Conservation (phyloP, 2,797 vertebrate genomes). For the Pelobates cultripes region DNA sequence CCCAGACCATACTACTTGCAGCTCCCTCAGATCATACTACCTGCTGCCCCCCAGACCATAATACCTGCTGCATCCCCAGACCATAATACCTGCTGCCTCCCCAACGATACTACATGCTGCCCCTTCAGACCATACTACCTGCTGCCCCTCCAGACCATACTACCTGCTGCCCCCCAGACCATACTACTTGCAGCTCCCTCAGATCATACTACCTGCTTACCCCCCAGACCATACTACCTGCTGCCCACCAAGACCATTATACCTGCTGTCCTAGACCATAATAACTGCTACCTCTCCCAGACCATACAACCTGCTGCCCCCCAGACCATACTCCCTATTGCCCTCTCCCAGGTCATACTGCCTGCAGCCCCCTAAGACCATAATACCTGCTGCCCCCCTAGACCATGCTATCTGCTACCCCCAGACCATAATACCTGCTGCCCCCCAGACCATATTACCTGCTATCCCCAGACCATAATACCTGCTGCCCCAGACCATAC, state of each 20-base stretch:
- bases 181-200: background rate
- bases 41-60: background rate
- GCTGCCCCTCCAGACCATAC: background rate
- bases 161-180: background rate
- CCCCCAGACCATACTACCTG: background rate
- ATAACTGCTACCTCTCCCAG: background rate
- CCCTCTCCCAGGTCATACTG: background rate
- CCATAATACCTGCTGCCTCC: background rate
- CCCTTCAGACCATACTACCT: background rate
- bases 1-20: background rate
- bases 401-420: background rate
- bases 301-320: background rate
- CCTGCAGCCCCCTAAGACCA: background rate
- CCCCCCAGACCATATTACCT: background rate
- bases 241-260: no score
- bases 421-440: background rate
- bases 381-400: background rate
- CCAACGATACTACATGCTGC: background rate
- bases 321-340: no score
- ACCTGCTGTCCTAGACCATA: background rate
- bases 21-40: background rate
- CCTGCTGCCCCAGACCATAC: background rate
- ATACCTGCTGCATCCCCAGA: background rate
- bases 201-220: background rate
- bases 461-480: background rate